phyloP scores from a whole-genome alignment of 2,113 vertebrate genomes.

The Seriola dumerili region DNA sequence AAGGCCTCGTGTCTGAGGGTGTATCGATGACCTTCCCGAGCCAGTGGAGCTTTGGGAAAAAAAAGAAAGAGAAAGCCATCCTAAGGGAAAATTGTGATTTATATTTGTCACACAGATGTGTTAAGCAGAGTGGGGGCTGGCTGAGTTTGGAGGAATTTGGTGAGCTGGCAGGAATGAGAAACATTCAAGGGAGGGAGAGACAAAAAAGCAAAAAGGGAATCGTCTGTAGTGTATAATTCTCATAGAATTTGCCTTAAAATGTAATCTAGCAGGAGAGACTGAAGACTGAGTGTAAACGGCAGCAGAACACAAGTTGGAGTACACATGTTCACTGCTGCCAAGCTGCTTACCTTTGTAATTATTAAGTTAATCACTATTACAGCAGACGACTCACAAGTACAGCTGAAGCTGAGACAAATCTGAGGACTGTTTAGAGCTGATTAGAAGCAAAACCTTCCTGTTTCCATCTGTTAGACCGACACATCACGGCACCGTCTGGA shows the following conservation, averaged over 20 bases:
- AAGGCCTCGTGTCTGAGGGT: not conserved
- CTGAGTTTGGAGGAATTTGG: constrained; percentile 68
- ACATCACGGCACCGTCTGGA: rapidly evolving
- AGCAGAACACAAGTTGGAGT: not conserved
- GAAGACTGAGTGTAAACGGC: not conserved
- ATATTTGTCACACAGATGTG: constrained; percentile 78
- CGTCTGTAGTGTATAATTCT: constrained; percentile 26
- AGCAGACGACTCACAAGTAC: not conserved
- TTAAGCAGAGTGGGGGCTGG: constrained; percentile 61
- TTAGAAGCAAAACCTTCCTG: not conserved
- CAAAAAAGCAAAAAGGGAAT: constrained; percentile 4
- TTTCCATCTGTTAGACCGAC: not conserved
- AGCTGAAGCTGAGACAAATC: not conserved
- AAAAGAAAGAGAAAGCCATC: constrained; percentile 12
- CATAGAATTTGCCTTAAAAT: constrained; percentile 18
- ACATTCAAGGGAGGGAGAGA: constrained; percentile 39
- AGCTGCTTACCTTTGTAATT: constrained; percentile 17
- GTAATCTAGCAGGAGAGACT: not conserved
- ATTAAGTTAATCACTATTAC: constrained; percentile 12
- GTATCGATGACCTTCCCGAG: not conserved
- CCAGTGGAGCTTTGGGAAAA: not conserved
- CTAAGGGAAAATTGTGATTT: constrained; percentile 69
- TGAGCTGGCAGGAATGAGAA: constrained; percentile 59
- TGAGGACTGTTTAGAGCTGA: not conserved
- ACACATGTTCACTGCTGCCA: not conserved